Base-by-base conservation (phyloP, 2,113 vertebrate species). In the Hylia prasina region DNA sequence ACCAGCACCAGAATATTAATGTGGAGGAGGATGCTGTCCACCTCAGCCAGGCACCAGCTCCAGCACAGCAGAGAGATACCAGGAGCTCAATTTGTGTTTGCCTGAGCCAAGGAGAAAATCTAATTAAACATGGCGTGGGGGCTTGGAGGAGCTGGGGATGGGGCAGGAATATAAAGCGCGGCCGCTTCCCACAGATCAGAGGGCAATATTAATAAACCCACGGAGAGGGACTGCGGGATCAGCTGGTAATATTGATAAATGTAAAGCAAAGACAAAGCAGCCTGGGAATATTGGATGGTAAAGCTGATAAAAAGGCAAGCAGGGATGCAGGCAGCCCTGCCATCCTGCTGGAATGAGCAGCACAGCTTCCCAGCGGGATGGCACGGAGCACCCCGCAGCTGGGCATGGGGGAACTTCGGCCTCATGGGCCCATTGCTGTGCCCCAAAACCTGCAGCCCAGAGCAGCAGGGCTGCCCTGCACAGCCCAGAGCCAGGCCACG, bases 181-280 rank as follows among this genome's bases (percentile, higher is more conserved):
- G 96, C 94, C 28, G 95, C 97, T 95, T 92, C 96, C 94, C 28
- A 21, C 96, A 98, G 97, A 98, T 98, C 98, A 98, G 97, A 98
- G 98, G 97, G 98, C 97, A 98, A 97, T 97, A 98, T 98, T 98
- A 98, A 98, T 98, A 98, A 98, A 97, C 97, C 90, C 63, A 2
- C 10, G 11, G 94, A 96, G 90, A 87, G 97, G 96, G 92, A 95
- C 91, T 39, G 61, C 25, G 40, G 93, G 97, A 95, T 97, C 96
- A 77, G 64, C 95, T 60, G 80, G 95, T 91, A 91, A 97, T 97
- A 97, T 97, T 97, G 97, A 98, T 98, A 98, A 98, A 98, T 93
- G 95, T 95, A 98, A 98, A 97, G 96, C 96, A 94, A 97, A 98
- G 97, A 98, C 96, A 97, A 97, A 96, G 96, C 97, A 35, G 73